Conservation (phyloP, 2,113 vertebrate species). For the Petaurus breviceps region DNA sequence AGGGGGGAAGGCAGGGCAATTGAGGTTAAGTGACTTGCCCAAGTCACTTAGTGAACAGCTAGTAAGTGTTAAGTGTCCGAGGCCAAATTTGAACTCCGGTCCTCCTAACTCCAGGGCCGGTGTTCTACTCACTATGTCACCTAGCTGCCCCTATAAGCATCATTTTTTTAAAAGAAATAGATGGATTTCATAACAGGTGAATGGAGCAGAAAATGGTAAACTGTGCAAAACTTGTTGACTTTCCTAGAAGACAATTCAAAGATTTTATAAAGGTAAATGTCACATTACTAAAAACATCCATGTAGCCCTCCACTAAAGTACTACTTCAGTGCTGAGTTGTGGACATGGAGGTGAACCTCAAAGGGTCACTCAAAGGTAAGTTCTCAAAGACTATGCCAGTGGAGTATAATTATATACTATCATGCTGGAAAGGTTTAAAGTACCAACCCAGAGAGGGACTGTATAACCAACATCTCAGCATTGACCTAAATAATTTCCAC, state of each 20-base stretch:
- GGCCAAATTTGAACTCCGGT: no score
- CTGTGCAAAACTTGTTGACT: slow-evolving; percentile 24
- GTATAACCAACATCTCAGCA: background rate
- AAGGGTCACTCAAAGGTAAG: background rate
- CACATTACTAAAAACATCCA: slow-evolving; percentile 15
- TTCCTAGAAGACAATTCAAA: slow-evolving; percentile 53
- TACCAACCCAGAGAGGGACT: background rate
- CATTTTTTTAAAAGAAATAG: background rate
- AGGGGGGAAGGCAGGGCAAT: no score
- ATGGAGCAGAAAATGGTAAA: slow-evolving; percentile 15
- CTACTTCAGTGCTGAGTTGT: slow-evolving; percentile 34
- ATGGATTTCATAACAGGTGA: slow-evolving; percentile 17
- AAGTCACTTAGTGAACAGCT: no score
- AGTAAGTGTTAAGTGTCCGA: no score
- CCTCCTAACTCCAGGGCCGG: no score
- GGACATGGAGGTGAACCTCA: background rate
- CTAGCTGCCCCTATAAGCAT: no score
- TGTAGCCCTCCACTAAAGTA: slow-evolving; percentile 54
- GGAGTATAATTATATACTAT: background rate
- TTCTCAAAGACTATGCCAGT: background rate
- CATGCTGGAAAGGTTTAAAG: background rate
- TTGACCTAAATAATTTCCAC: background rate
- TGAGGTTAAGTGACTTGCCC: no score
- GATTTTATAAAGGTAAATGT: slow-evolving; percentile 51
- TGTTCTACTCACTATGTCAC: no score